phyloP scores from a whole-genome alignment of 2,888 invertebrate species.

The Mythimna albipuncta region DNA sequence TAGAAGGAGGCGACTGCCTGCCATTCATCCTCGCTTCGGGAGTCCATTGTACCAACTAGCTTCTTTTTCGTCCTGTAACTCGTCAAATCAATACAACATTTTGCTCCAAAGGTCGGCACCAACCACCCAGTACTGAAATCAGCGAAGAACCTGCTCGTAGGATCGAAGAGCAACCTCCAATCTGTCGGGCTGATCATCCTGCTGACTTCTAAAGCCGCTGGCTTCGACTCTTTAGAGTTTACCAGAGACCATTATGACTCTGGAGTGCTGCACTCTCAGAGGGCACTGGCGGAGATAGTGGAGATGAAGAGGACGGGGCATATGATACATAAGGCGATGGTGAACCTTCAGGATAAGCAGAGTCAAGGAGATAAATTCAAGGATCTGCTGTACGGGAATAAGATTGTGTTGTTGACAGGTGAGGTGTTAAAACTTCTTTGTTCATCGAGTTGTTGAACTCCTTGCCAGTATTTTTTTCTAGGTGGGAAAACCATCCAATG shows the following conservation, averaged over 20 bases:
- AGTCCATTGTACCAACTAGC: too few relatives aligned
- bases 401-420: slow-evolving; percentile 86
- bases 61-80: too few relatives aligned
- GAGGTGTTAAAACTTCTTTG: too few relatives aligned
- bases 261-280: slow-evolving; percentile 85
- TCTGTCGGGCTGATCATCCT: slow-evolving; percentile 84
- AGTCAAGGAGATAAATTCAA: slow-evolving; percentile 78
- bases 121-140: slow-evolving; percentile 86
- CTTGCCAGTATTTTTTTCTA: too few relatives aligned
- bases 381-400: slow-evolving; percentile 85
- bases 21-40: too few relatives aligned
- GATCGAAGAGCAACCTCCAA: slow-evolving; percentile 86
- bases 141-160: slow-evolving; percentile 84
- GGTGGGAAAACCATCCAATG: too few relatives aligned
- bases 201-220: slow-evolving; percentile 84
- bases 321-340: slow-evolving; percentile 86
- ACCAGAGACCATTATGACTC: slow-evolving; percentile 79
- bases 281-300: slow-evolving; percentile 87
- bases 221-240: slow-evolving; percentile 70
- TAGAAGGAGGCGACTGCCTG: too few relatives aligned
- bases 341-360: slow-evolving; percentile 81
- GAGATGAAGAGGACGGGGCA: slow-evolving; percentile 89
- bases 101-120: slow-evolving; percentile 78
- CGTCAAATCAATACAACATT: too few relatives aligned
- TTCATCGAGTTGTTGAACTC: too few relatives aligned